Evolutionary conservation across 30 jellyfish, hydroid and myxozoan species (phyloP).

Genomic region (Rhopilema esculentum): DNA sequence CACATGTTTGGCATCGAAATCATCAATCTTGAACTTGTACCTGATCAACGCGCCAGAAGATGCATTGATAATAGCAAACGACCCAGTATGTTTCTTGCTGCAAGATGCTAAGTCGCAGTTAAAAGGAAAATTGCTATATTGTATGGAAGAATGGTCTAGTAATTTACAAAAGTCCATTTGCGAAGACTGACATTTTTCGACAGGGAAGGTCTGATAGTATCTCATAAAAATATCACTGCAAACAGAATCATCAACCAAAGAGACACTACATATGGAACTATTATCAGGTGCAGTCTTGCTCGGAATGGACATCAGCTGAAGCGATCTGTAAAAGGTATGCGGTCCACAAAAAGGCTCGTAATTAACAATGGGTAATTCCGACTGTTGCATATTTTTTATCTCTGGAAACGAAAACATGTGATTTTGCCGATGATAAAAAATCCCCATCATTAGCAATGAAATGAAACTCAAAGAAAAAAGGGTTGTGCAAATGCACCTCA

Average conservation of each 20-base stretch:
- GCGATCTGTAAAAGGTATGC: not conserved
- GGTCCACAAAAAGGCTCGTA: slow-evolving; percentile 73
- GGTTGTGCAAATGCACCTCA: not conserved
- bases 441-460: not conserved
- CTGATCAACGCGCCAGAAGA: slow-evolving; percentile 13
- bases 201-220: slow-evolving; percentile 14
- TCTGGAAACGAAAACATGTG: too few species aligned
- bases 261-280: not conserved
- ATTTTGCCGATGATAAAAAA: not conserved
- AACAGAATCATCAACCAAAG: not conserved
- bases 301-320: too few species aligned
- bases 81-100: not conserved
- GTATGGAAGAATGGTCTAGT: not conserved
- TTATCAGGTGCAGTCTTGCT: not conserved
- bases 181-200: not conserved
- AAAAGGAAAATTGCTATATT: not conserved
- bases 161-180: not conserved
- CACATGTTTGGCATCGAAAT: slow-evolving; percentile 2
- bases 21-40: not conserved
- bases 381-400: too few species aligned
- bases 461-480: too few species aligned
- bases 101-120: slow-evolving; percentile 34
- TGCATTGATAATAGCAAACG: slow-evolving; percentile 28
- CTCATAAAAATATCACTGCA: not conserved
- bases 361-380: not conserved